phyloP scores from a whole-genome alignment of 1,140 invertebrate species.

The Orchestia grillus region DNA sequence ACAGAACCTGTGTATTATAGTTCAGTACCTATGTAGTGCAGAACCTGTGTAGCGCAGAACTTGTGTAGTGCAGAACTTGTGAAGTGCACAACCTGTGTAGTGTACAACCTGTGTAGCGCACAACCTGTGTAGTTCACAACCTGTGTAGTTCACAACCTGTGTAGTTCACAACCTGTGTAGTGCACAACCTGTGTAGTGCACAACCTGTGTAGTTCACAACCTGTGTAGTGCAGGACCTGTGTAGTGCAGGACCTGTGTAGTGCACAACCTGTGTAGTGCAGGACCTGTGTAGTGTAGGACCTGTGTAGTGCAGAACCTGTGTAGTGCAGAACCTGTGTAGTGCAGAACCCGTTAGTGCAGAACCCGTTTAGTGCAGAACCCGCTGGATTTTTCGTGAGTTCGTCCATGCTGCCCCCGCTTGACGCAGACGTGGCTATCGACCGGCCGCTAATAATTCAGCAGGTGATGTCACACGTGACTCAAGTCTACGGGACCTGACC shows the following conservation, averaged over 20 bases:
- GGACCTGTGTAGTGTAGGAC: neutral
- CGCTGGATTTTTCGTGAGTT: neutral
- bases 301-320: neutral
- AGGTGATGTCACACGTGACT: neutral
- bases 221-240: neutral
- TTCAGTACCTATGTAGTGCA: no score
- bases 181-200: neutral
- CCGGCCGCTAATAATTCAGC: neutral
- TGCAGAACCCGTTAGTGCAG: neutral
- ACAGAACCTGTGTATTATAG: no score
- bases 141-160: neutral
- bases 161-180: neutral
- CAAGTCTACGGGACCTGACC: neutral
- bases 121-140: no score
- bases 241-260: neutral
- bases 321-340: neutral
- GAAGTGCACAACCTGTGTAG: no score
- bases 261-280: neutral
- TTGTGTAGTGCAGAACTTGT: no score
- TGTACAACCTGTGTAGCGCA: no score
- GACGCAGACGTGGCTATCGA: neutral
- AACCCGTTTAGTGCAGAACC: no score
- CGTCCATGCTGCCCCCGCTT: neutral
- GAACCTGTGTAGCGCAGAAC: no score
- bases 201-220: neutral